phyloP scores from a whole-genome alignment of 2,888 invertebrate species.

The Teleogryllus oceanicus region DNA sequence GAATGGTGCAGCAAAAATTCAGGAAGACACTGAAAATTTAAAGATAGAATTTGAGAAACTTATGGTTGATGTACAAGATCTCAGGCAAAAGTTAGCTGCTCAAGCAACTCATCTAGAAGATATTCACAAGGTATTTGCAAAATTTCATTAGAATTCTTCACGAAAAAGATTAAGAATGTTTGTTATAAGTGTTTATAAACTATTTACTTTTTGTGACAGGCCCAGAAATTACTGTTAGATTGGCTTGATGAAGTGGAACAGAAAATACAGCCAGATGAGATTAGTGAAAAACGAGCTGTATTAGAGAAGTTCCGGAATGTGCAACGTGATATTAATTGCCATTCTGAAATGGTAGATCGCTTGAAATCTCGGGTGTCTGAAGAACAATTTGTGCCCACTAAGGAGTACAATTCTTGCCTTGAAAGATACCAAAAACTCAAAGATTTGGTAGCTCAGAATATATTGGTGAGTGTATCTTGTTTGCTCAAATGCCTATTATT shows the following conservation, averaged over 20 bases:
- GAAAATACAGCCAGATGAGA: constrained; percentile 75
- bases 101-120: constrained; percentile 80
- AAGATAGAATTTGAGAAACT: constrained; percentile 88
- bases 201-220: constrained; percentile 40
- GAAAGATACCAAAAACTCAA: constrained; percentile 58
- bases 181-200: background rate
- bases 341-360: constrained; percentile 73
- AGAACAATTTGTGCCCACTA: constrained; percentile 59
- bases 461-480: constrained; percentile 52
- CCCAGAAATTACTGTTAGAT: constrained; percentile 72
- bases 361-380: constrained; percentile 70
- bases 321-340: constrained; percentile 75
- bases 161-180: background rate
- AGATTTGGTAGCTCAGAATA: constrained; percentile 61
- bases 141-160: background rate
- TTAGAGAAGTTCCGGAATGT: constrained; percentile 82
- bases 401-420: constrained; percentile 64
- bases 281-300: constrained; percentile 86
- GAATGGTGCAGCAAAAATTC: constrained; percentile 80
- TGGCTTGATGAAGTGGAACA: constrained; percentile 88
- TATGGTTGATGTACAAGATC: constrained; percentile 74
- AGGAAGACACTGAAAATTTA: constrained; percentile 84
- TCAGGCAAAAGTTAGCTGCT: constrained; percentile 68
- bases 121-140: constrained; percentile 33
- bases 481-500: no score